These are phyloP conservation scores for Eristalis tenax DNA, from an alignment of 2,888 invertebrate species.

Conservation along the genomic window DNA sequence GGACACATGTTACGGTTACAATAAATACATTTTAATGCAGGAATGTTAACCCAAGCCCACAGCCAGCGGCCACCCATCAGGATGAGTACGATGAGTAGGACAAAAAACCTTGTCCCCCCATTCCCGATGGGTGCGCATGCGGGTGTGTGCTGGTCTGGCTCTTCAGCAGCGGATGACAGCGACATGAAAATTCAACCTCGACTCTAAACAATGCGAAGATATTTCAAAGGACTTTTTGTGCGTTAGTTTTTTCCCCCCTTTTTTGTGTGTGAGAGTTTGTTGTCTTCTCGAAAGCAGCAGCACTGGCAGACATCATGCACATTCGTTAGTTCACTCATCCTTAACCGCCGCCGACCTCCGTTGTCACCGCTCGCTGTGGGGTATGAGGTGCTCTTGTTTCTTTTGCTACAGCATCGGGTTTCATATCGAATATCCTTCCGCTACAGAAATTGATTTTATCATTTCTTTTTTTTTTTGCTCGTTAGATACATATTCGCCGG, in stretches of 20 bases:
- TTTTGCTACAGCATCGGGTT: constrained; percentile 11
- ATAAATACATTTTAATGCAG: constrained; percentile 61
- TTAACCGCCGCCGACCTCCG: neutral
- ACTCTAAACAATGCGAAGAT: constrained; percentile 52
- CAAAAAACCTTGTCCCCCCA: constrained; percentile 31
- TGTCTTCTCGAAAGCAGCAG: constrained; percentile 37
- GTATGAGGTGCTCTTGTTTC: neutral
- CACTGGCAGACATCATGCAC: constrained; percentile 54
- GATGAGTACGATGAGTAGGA: constrained; percentile 14
- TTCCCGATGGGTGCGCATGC: constrained; percentile 12
- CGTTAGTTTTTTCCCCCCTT: neutral
- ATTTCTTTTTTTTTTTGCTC: constrained; percentile 63
- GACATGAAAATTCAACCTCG: constrained; percentile 38
- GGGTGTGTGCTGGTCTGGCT: constrained; percentile 7
- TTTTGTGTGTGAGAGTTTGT: constrained; percentile 37
- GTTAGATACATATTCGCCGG: constrained; percentile 64
- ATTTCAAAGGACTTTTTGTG: constrained; percentile 39
- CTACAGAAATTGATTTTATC: constrained; percentile 65
- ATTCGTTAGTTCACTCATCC: constrained; percentile 48
- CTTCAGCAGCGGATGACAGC: constrained; percentile 32
- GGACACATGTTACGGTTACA: constrained; percentile 65
- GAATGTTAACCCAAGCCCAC: constrained; percentile 32
- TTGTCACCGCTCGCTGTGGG: neutral
- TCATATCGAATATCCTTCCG: constrained; percentile 62
- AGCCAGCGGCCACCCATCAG: constrained; percentile 26